Percentiles rank a stretch among this genome's conserved stretches.
phyloP scores from a whole-genome alignment of 64 coral and sea anemone genomes.

The Trachythela sp. region DNA sequence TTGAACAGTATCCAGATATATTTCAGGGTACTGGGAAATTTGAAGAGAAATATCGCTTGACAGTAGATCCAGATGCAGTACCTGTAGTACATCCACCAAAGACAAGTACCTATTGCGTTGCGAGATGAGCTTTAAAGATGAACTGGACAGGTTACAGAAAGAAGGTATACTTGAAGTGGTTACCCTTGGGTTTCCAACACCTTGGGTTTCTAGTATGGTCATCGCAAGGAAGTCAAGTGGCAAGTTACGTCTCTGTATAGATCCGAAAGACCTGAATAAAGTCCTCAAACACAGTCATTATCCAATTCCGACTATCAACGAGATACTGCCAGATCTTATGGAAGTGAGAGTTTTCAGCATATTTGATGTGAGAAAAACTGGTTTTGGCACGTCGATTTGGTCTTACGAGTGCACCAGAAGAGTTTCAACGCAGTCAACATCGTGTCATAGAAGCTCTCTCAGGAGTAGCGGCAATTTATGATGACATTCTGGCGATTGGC shows the following conservation, averaged over 20 bases:
- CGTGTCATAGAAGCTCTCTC: not conserved
- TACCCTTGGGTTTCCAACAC: too few species aligned
- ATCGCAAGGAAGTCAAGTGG: too few species aligned
- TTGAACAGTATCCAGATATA: not conserved
- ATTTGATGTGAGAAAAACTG: not conserved
- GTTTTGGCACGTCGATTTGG: conserved; percentile 11
- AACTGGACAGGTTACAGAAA: conserved; percentile 48
- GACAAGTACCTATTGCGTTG: conserved; percentile 46
- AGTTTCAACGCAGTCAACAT: not conserved
- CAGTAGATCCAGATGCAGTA: conserved; percentile 14
- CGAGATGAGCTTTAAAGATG: not conserved
- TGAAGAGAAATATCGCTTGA: conserved; percentile 23
- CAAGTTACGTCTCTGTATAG: conserved; percentile 37
- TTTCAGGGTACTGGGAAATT: conserved; percentile 2
- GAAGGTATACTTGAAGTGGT: too few species aligned
- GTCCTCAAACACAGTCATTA: conserved; percentile 25
- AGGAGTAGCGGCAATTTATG: not conserved
- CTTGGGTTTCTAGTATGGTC: too few species aligned
- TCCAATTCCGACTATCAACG: conserved; percentile 35
- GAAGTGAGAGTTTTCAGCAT: conserved; percentile 45
- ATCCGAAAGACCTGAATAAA: conserved; percentile 54
- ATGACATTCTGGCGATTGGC: conserved; percentile 1
- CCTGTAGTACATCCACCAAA: too few species aligned
- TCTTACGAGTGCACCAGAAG: not conserved
- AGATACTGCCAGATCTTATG: conserved; percentile 33